Evolutionary conservation across 2,888 invertebrate genomes (phyloP).

Genomic region (Bellardia pandia): DNA sequence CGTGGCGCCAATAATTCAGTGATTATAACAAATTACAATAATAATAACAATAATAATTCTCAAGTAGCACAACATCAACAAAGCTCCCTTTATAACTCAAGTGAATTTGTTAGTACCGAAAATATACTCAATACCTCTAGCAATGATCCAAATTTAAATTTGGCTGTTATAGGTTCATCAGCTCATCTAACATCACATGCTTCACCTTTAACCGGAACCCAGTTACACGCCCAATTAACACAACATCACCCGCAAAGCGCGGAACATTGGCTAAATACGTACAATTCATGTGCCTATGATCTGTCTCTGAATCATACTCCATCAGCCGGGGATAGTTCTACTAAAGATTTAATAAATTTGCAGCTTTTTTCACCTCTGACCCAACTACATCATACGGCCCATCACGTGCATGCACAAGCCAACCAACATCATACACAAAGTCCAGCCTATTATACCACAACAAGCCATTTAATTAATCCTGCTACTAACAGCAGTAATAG

Average conservation of each 20-base stretch:
- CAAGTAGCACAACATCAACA: conserved; percentile 29
- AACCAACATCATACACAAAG: conserved; percentile 52
- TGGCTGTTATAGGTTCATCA: conserved; percentile 71
- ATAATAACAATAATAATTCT: conserved; percentile 63
- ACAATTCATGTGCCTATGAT: conserved; percentile 78
- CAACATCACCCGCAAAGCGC: conserved; percentile 62
- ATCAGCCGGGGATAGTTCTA: conserved; percentile 72
- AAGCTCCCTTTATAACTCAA: conserved; percentile 34
- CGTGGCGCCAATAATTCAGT: conserved; percentile 83
- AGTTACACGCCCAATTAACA: conserved; percentile 39
- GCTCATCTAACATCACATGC: conserved; percentile 51
- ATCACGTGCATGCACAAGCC: conserved; percentile 20
- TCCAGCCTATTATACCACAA: conserved; percentile 75
- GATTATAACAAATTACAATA: conserved; percentile 80
- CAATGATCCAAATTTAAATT: conserved; percentile 77
- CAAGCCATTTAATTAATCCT: conserved; percentile 73
- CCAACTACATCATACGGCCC: conserved; percentile 63
- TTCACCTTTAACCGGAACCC: conserved; percentile 14
- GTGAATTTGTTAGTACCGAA: conserved; percentile 68
- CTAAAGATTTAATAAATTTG: conserved; percentile 74
- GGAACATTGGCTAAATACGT: conserved; percentile 74
- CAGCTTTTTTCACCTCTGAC: conserved; percentile 64
- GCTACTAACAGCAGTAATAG: conserved; percentile 40
- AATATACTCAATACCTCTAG: conserved; percentile 75
- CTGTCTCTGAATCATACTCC: conserved; percentile 75